Evolutionary conservation across 2,888 invertebrate genomes (phyloP).

Genomic region (Spisula solida): DNA sequence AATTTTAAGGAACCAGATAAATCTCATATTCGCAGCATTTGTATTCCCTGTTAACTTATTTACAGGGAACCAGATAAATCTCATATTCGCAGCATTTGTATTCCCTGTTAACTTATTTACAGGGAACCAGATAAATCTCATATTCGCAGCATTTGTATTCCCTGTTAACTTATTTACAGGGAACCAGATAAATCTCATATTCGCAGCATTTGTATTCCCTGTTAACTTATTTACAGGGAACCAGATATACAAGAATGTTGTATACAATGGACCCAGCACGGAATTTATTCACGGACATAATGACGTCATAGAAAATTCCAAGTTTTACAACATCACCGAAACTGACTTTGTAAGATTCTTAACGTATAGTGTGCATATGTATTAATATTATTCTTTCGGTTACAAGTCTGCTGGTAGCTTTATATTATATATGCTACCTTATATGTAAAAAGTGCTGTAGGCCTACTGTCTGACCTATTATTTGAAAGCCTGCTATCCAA

Average conservation of each 20-base stretch:
- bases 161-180: not conserved
- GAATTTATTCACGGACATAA: slow-evolving; percentile 1
- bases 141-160: not conserved
- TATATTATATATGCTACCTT: no score
- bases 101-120: slow-evolving; percentile 16
- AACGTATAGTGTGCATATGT: no score
- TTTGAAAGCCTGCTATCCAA: not conserved
- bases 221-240: slow-evolving; percentile 68
- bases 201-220: not conserved
- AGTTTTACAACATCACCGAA: slow-evolving; percentile 56
- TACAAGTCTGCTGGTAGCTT: no score
- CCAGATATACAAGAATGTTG: slow-evolving; percentile 71
- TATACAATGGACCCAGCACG: slow-evolving; percentile 50
- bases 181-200: no score
- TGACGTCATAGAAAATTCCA: not conserved
- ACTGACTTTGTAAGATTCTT: slow-evolving; percentile 54
- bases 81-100: not conserved
- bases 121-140: slow-evolving; percentile 74
- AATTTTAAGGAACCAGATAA: no score
- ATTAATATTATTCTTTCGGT: no score
- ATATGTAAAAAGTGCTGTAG: no score
- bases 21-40: not conserved
- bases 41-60: not conserved
- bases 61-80: slow-evolving; percentile 75
- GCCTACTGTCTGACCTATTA: no score